These are phyloP conservation scores for Melanchra persicariae DNA, from an alignment of 2,888 invertebrate genomes.

Conservation along the genomic window DNA sequence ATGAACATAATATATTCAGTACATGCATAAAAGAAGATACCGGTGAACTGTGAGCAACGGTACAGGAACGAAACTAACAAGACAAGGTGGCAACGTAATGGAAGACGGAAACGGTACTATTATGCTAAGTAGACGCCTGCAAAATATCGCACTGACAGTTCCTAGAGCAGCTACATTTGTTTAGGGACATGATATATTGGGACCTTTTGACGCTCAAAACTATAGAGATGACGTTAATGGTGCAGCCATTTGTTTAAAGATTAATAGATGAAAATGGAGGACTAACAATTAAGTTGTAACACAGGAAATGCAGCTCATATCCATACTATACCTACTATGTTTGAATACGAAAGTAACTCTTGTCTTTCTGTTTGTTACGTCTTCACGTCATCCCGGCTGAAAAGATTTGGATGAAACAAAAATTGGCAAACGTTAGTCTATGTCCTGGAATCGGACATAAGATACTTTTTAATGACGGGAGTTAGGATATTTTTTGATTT, in stretches of 20 bases:
- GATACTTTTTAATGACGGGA: no score
- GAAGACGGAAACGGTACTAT: slow-evolving; percentile 67
- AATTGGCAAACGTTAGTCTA: no score
- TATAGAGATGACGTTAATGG: slow-evolving; percentile 3
- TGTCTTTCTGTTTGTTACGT: no score
- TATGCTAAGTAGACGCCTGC: slow-evolving; percentile 64
- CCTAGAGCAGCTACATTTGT: slow-evolving; percentile 43
- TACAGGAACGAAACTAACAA: slow-evolving; percentile 66
- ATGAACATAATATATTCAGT: slow-evolving; percentile 57
- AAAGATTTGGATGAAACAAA: no score
- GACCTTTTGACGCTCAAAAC: slow-evolving; percentile 13
- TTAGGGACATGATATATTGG: slow-evolving; percentile 41
- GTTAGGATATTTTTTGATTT: no score
- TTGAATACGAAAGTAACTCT: background rate
- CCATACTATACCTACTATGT: no score
- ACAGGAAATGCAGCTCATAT: background rate
- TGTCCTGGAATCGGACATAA: no score
- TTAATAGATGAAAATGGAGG: background rate
- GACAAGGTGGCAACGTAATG: slow-evolving; percentile 49
- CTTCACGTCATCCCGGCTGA: no score
- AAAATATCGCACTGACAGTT: slow-evolving; percentile 50
- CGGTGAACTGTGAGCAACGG: slow-evolving; percentile 61
- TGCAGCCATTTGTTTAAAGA: slow-evolving; percentile 4
- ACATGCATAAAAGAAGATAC: slow-evolving; percentile 59
- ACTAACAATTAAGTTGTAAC: background rate